These are phyloP conservation scores for Melospiza georgiana DNA, from an alignment of 2,113 vertebrate genomes.

Conservation along the genomic window DNA sequence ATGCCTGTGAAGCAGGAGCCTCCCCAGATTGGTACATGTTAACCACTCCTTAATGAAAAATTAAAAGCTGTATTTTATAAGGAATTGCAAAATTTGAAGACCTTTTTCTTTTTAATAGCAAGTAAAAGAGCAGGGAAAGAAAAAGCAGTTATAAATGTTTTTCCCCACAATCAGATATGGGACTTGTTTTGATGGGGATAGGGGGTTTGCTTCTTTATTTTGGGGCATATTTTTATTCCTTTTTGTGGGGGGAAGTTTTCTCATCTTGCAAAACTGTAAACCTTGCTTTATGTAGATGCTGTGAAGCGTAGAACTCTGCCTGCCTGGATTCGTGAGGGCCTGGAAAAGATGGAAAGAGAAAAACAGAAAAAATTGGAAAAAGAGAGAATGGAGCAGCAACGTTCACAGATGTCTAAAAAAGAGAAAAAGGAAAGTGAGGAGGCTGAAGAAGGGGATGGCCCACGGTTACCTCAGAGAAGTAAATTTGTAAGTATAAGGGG, in stretches of 20 bases:
- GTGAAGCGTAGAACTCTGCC: conserved; percentile 95
- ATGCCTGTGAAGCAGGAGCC: conserved; percentile 92
- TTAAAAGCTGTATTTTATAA: background rate
- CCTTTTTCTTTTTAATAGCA: background rate
- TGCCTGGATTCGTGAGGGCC: conserved; percentile 98
- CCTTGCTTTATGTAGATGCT: conserved; percentile 80
- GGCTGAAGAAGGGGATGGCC: conserved; percentile 84
- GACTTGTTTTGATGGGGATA: background rate
- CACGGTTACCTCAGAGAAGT: conserved; percentile 92
- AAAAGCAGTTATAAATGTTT: background rate
- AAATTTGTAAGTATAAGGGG: conserved; percentile 91
- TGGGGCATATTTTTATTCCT: background rate
- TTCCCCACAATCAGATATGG: background rate
- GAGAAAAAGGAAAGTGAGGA: conserved; percentile 81
- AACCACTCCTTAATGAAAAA: conserved; percentile 45
- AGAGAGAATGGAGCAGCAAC: conserved; percentile 94
- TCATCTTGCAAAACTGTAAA: background rate
- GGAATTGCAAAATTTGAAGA: background rate
- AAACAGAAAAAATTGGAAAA: conserved; percentile 96
- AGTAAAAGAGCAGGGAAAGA: background rate
- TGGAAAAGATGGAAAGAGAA: conserved; percentile 98
- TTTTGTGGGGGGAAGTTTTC: background rate
- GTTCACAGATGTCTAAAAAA: conserved; percentile 89
- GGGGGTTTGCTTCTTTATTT: background rate
- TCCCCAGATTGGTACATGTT: conserved; percentile 88